Conservation (phyloP, 2,113 vertebrate species). For the Saccopteryx leptura region DNA sequence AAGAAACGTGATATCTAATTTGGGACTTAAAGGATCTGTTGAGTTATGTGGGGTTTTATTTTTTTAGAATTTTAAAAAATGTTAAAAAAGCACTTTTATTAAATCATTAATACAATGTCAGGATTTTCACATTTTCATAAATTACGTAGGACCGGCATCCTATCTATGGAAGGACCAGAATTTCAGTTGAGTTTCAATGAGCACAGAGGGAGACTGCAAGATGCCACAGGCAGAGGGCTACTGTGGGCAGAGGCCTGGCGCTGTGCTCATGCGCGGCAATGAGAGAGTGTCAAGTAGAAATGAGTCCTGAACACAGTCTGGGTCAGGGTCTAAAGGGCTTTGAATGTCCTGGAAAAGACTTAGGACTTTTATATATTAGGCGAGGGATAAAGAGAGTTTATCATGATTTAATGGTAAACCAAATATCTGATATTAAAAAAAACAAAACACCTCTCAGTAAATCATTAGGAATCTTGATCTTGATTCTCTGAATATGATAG, state of each 20-base stretch:
- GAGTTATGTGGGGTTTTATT: background rate
- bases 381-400: background rate
- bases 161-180: no score
- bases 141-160: no score
- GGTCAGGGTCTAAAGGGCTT: background rate
- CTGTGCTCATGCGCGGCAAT: background rate
- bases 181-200: background rate
- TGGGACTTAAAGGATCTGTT: background rate
- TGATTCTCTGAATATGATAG: slow-evolving; percentile 1
- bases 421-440: background rate
- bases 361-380: background rate
- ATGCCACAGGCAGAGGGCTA: background rate
- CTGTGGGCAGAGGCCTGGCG: background rate
- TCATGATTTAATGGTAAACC: background rate
- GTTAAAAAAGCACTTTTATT: no score
- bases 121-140: no score
- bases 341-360: background rate
- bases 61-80: background rate
- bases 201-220: background rate
- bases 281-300: background rate
- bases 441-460: background rate
- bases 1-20: background rate
- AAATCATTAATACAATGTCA: no score
- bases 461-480: background rate
- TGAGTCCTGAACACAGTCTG: background rate